A percentile compares a stretch with the other conserved stretches of the same genome.
Evolutionary conservation across 2,888 invertebrate species (phyloP).

Genomic region (Dendrolimus pini): DNA sequence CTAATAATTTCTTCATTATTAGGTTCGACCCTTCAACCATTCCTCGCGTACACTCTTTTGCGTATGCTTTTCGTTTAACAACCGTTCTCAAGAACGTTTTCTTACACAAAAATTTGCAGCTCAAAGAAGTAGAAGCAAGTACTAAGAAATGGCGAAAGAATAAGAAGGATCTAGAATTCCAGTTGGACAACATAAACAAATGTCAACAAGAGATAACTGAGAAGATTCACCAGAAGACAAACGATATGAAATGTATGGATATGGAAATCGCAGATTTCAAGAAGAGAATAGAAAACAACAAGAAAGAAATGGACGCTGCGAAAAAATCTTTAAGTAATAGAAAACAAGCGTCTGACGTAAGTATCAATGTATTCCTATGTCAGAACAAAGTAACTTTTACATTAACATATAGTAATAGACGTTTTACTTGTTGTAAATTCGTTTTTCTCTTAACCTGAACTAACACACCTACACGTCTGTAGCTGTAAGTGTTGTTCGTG

Average conservation of each 20-base stretch:
- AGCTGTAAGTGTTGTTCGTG: too few species aligned
- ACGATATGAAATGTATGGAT: slow-evolving; percentile 42
- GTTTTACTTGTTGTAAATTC: slow-evolving; percentile 1
- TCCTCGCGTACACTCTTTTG: too few species aligned
- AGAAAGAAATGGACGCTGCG: slow-evolving; percentile 29
- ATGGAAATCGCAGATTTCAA: slow-evolving; percentile 39
- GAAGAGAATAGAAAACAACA: slow-evolving; percentile 36
- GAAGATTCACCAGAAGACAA: slow-evolving; percentile 42
- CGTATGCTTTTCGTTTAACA: too few species aligned
- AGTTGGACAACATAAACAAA: slow-evolving; percentile 37
- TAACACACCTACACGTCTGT: too few species aligned
- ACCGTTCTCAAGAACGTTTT: too few species aligned
- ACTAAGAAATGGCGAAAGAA: slow-evolving; percentile 51
- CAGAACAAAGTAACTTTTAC: background rate
- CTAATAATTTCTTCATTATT: background rate
- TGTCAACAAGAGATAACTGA: slow-evolving; percentile 38
- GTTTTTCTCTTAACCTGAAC: too few species aligned
- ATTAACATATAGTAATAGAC: slow-evolving; percentile 1
- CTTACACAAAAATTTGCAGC: slow-evolving; percentile 23
- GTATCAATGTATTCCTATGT: slow-evolving; percentile 10
- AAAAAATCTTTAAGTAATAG: slow-evolving; percentile 29
- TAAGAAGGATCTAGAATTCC: slow-evolving; percentile 48
- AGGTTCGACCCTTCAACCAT: too few species aligned
- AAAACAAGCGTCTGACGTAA: slow-evolving; percentile 44
- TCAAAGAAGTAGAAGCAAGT: slow-evolving; percentile 42